Evolutionary conservation across 53 echinoderm and acorn worm genomes (phyloP), one percentile per base, ranked within the genome.

Genomic region (Glandiceps talaboti): DNA sequence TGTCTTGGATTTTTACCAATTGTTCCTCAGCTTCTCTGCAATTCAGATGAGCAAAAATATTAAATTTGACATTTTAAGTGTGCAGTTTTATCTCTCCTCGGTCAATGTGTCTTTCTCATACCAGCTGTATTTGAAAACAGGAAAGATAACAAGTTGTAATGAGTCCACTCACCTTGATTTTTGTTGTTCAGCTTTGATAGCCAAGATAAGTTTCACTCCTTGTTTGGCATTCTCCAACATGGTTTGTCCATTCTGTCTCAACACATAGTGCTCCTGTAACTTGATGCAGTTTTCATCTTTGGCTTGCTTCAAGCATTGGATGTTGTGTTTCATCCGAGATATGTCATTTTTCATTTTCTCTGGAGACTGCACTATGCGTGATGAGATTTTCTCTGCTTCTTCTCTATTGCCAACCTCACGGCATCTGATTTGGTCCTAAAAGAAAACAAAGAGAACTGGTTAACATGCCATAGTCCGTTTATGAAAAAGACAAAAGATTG

Each of bases 261-360:
- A 93, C 28, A 85, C 75, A 32, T 79, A 33, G 33, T 91, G 79
- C 83, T 99, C 99, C 45, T 86, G 89, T 26, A 94, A 31, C 74
- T 92, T 75, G 73, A 86, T 89, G 28, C 84, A 90, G 77, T 91
- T 93, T 33, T 99, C 93, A 26, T 89, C 86, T 76, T 90, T 91
- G 32, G 89, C 79, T 76, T 86, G 73, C 85, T 91, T 93, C n/a
- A 89, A 81, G 0, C 87, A 80, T 20, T 73, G 79, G 33, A 99
- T 89, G 85, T 87, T 85, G 64, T 86, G 83, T 77, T 99, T 93
- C 99, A 99, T 99, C n/a, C 99, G 86, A 0, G 84, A 73, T 75
- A 99, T 99, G 83, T 99, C 93, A 0, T 86, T 86, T 83, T 94
- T 99, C 90, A 99, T 99, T 14, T 91, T 87, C 84, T 99, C 99